Conservation (phyloP, 2,888 invertebrate genomes). For the Drosophila basisetae region DNA sequence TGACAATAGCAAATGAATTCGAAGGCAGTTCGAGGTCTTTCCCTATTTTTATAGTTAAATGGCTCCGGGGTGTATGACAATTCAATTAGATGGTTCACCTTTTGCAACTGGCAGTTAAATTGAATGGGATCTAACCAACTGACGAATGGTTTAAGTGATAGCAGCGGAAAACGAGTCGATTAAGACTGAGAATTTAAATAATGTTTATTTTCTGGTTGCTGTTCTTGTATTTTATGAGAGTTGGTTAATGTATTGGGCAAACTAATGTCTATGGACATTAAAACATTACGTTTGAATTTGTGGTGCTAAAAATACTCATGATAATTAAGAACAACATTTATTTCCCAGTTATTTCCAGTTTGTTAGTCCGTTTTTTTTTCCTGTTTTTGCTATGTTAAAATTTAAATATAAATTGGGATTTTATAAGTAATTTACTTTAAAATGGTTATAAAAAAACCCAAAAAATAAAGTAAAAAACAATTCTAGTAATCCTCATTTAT, state of each 20-base stretch:
- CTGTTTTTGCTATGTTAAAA: not conserved
- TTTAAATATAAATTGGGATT: not conserved
- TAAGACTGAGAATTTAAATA: not conserved
- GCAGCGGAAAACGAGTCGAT: slow-evolving; percentile 6
- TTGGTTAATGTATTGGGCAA: not conserved
- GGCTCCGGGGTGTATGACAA: slow-evolving; percentile 48
- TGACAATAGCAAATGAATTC: slow-evolving; percentile 57
- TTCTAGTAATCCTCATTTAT: not conserved
- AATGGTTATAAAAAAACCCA: not conserved
- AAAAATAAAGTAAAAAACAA: not conserved
- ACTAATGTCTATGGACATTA: too few species aligned
- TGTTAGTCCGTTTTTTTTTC: not conserved
- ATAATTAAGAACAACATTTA: not conserved
- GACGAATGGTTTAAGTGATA: not conserved
- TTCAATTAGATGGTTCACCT: slow-evolving; percentile 61
- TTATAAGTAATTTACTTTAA: not conserved
- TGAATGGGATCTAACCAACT: slow-evolving; percentile 10
- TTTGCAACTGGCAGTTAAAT: slow-evolving; percentile 8
- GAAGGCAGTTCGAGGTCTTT: slow-evolving; percentile 45
- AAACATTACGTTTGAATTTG: not conserved
- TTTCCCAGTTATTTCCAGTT: not conserved
- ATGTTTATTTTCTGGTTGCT: not conserved
- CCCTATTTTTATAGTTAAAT: slow-evolving; percentile 8
- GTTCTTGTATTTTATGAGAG: not conserved
- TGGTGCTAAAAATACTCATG: not conserved